Evolutionary conservation across 2,113 vertebrate genomes (phyloP).

Genomic region (Cacatua alba): DNA sequence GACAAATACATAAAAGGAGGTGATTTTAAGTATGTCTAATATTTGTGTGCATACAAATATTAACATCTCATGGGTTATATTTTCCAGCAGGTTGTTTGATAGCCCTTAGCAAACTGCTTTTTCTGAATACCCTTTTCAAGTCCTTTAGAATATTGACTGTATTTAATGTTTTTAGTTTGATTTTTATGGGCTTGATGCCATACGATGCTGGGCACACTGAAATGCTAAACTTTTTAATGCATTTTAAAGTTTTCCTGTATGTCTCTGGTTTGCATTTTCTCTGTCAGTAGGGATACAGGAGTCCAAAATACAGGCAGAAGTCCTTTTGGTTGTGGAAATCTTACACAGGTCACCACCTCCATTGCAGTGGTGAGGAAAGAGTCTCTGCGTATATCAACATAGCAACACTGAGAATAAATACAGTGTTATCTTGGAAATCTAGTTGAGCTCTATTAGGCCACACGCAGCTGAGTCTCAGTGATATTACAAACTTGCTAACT

Average conservation of each 20-base stretch:
- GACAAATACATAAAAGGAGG: background rate
- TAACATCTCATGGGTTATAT: background rate
- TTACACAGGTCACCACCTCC: background rate
- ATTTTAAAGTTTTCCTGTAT: background rate
- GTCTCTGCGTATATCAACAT: background rate
- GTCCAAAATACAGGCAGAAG: background rate
- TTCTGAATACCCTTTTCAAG: background rate
- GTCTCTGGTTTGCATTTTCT: background rate
- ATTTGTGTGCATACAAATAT: background rate
- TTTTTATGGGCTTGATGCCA: background rate
- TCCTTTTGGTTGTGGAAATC: background rate
- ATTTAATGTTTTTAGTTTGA: background rate
- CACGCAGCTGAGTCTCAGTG: background rate
- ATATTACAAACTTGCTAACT: background rate
- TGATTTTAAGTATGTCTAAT: background rate
- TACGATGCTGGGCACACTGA: background rate
- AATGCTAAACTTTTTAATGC: background rate
- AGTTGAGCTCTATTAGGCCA: background rate
- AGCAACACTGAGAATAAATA: background rate
- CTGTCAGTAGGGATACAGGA: background rate
- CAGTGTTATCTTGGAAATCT: background rate
- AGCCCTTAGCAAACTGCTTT: background rate
- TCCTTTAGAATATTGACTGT: background rate
- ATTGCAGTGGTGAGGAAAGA: background rate
- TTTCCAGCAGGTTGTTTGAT: background rate